phyloP scores from a whole-genome alignment of 2,888 invertebrate species.

The Eurytoma adleriae region DNA sequence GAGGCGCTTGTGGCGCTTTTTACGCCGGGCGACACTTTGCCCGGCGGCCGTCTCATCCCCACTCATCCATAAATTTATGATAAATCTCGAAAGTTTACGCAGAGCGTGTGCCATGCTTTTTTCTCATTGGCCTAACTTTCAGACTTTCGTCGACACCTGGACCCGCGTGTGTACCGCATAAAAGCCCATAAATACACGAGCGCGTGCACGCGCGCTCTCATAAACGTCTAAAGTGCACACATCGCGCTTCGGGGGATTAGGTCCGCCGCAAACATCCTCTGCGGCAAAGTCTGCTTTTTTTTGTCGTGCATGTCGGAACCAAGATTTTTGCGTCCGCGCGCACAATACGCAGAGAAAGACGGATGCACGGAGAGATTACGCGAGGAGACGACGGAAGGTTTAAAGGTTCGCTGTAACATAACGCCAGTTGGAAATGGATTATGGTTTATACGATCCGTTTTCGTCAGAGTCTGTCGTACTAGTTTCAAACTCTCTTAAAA shows the following conservation, averaged over 20 bases:
- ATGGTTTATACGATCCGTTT: conserved; percentile 38
- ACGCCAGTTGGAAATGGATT: conserved; percentile 41
- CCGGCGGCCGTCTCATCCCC: background rate
- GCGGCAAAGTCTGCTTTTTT: background rate
- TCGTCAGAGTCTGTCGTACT: too few species aligned
- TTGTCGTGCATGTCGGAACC: background rate
- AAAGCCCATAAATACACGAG: conserved; percentile 26
- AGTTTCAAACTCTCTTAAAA: too few species aligned
- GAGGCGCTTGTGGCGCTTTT: background rate
- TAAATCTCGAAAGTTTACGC: conserved; percentile 44
- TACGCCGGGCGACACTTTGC: conserved; percentile 4
- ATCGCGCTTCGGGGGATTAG: conserved; percentile 59
- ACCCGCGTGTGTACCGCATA: conserved; percentile 51
- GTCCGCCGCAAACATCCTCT: conserved; percentile 64
- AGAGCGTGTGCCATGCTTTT: background rate
- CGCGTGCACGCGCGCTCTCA: conserved; percentile 1
- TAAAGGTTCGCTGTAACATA: conserved; percentile 40
- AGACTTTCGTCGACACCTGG: conserved; percentile 12
- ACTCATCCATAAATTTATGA: conserved; percentile 45
- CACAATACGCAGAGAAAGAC: conserved; percentile 25
- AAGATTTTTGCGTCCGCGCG: conserved; percentile 33
- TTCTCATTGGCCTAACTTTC: conserved; percentile 6
- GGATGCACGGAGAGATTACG: conserved; percentile 13
- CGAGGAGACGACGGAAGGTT: conserved; percentile 11
- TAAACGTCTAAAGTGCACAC: background rate